Conservation (phyloP, 2,113 vertebrate genomes). For the Cricetomys ansorgei region DNA sequence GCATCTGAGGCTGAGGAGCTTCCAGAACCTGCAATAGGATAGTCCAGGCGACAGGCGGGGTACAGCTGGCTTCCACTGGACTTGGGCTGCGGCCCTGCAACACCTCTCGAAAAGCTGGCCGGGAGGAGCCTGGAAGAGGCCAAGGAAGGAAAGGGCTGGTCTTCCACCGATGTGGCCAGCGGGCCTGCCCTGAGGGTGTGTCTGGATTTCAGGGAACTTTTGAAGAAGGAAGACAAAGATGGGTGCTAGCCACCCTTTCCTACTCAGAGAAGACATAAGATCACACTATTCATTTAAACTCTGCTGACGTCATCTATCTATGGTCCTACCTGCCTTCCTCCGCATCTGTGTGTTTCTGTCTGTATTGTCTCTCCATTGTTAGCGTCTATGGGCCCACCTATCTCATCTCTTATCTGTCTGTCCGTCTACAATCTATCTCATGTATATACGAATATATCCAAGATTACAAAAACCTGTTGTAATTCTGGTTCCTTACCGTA, state of each 20-base stretch:
- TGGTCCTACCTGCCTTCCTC: no score
- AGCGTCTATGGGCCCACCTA: no score
- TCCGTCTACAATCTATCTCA: not conserved
- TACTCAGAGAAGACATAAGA: not conserved
- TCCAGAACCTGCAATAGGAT: not conserved
- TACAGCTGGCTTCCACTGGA: not conserved
- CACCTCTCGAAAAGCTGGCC: not conserved
- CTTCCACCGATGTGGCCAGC: slow-evolving; percentile 61
- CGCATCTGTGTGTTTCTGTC: not conserved
- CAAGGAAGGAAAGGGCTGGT: slow-evolving; percentile 82
- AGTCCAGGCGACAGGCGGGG: not conserved
- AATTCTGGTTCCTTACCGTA: not conserved
- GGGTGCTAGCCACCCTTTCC: not conserved
- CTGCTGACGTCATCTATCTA: not conserved
- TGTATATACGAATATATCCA: not conserved
- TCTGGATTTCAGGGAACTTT: slow-evolving; percentile 42
- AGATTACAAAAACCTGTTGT: not conserved
- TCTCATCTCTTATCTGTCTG: not conserved
- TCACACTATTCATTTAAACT: no score
- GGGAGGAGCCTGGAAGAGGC: slow-evolving; percentile 75
- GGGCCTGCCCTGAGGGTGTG: slow-evolving; percentile 69
- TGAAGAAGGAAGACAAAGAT: slow-evolving; percentile 26
- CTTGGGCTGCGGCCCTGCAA: not conserved
- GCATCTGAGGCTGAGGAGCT: not conserved
- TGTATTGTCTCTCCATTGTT: not conserved